Evolutionary conservation across 2,888 invertebrate species (phyloP), one percentile per base, ranked within the genome.

Genomic region (Meta bourneti): DNA sequence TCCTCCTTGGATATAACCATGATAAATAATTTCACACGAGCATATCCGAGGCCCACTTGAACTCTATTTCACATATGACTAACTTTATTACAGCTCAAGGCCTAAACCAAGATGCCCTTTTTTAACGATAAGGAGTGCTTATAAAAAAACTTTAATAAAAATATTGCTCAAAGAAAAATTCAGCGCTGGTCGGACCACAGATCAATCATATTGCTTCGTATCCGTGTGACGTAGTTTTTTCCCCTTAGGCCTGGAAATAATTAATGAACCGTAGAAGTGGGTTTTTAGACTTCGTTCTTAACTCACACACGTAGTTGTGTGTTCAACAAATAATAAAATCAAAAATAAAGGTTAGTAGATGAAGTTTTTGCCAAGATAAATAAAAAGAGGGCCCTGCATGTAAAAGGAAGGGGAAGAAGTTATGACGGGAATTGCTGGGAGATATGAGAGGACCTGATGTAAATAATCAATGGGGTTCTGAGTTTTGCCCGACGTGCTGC

Each of bases 221-320:
- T 77, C 75, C 85, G 20, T 70, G 52, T 86, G 85, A 86, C 78
- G 85, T 48, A 78, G 78, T 78, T 86, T 83, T 79, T 78, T 78
- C 78, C 85, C 78, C 78, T 77, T 9, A 78, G 85, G 77, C 51
- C 78, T 19, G 6, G 77, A 86, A 86, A 86, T 86, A 86, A 86
- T 86, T 86, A 86, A 86, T 86, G 85, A 86, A 86, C 74, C 85
- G 78, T 77, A 78, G 85, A 78, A 86, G 85, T 86, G 85, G 78
- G 85, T 86, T 86, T 83, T 86, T 86, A 86, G 85, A 78, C 85
- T 78, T 86, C 85, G 77, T 86, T 86, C 85, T 86, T 78, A 86
- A 86, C 85, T 69, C 85, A 86, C 78, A 86, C 85, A 86, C 85
- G 85, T 86, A 86, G 77, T 70, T 70, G 51, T 70, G 71, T 70